Evolutionary conservation across 2,888 invertebrate species (phyloP), one percentile per base, ranked within the genome.

Genomic region (Tetropium fuscum): DNA sequence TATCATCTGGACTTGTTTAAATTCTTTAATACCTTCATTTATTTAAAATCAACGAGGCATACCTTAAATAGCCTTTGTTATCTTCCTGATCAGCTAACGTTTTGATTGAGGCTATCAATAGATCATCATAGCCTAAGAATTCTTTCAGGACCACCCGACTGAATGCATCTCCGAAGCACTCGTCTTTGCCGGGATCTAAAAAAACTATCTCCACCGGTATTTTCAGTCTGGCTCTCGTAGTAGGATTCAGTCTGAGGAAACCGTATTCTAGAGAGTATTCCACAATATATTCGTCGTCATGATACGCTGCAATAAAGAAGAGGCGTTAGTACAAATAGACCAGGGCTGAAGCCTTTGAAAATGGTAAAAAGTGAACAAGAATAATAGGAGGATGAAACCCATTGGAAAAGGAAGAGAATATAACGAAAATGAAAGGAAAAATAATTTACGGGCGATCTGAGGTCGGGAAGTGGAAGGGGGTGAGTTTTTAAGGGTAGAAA

Each of bases 181-280:
- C 87, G 77, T 98, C 94, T 53, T 87, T 90, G 38, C 87, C 86
- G 0, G 98, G 97, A 84, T 99, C 97, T 77, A 95, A 78, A 11
- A 92, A 90, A 7, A 93, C 91, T 10, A 94, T 91, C 78, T 92
- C 90, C 1, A 98, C 96, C 0, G 97, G 95, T 69, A 99, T 96
- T 78, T 95, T 94, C 19, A 98, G 86, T 32, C 91, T 88, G 56
- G 93, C 89, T 4, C 99, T 87, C 0, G 96, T 94, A 47, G 89
- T 88, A 0, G 95, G 92, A 2, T 95, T 94, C 3, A 99, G 84
- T 0, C 98, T 88, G 20, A 99, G 84, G 79, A 98, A 95, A 0
- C 99, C 99, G 81, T 98, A 98, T 81, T 99, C 97, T 68, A 98
- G 83, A 0, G 98, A 95, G 84, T 98, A 99, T 81, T 99, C 99